Base-by-base conservation (phyloP, 1,140 invertebrate species). In the Philotrypesis tridentata region DNA sequence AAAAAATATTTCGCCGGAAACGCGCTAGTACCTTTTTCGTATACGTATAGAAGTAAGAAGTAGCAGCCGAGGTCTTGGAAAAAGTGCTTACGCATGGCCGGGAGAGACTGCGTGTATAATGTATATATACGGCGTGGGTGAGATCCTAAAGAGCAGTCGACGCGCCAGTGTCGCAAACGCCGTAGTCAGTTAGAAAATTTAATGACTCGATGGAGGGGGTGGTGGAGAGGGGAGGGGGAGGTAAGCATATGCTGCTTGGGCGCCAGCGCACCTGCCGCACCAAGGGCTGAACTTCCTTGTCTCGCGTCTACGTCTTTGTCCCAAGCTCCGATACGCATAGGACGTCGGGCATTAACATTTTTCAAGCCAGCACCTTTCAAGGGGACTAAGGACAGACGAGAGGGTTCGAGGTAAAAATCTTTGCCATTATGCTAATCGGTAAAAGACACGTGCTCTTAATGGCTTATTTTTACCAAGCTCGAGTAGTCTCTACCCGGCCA, bases 361-460 rank as follows among this genome's bases (percentile, higher is more conserved):
- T 86, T 83, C 83, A 79, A 79, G 65, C 55, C 75, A 70, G 68
- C 48, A 21, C 48, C 48, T 55, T n/a, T 55, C 21, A 17, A 55
- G 48, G 48, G 48, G 48, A 5, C n/a, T n/a, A n/a, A 48, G 17
- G 43, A 14, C 17, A 55, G 48, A 55, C 5, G 48, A 55, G 77
- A 29, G 8, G 27, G 63, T 65, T 74, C 81, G 70, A 72, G 78
- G 84, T 84, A 89, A 84, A 85, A 86, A 81, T 84, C 83, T 43
- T 75, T 70, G 43, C 79, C 86, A 87, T 89, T 89, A 89, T 89
- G 88, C 87, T 89, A 89, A 89, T 89, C 85, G 84, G 40, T 74
- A 17, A 83, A 87, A 83, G 88, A 89, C 88, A 89, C 87, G 86
- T 89, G 88, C 85, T 86, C 84, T 80, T 87, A 88, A 89, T 87